phyloP scores from a whole-genome alignment of 2,888 invertebrate species.

The Carcina quercana region DNA sequence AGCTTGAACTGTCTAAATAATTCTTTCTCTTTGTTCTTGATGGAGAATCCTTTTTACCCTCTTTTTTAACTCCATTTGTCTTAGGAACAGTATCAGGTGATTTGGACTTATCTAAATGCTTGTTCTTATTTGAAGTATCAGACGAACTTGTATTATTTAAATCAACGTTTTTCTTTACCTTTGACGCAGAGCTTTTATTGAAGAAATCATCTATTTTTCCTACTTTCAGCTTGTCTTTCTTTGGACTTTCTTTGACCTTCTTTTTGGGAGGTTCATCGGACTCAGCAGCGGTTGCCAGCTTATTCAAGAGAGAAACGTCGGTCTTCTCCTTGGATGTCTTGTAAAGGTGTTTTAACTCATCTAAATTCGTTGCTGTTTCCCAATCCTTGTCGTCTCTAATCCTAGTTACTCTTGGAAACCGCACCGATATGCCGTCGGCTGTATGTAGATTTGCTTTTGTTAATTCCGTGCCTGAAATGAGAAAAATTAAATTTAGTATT shows the following conservation, averaged over 20 bases:
- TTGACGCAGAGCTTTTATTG: conserved; percentile 11
- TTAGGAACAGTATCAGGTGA: conserved; percentile 4
- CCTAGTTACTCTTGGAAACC: conserved; percentile 92
- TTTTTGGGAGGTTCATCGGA: conserved; percentile 33
- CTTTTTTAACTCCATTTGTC: too few relatives aligned
- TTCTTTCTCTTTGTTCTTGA: conserved; percentile 6
- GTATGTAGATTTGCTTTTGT: conserved; percentile 90
- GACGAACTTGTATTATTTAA: too few relatives aligned
- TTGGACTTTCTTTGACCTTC: conserved; percentile 38
- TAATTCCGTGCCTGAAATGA: conserved; percentile 78
- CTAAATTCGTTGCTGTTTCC: conserved; percentile 86
- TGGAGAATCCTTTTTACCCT: too few relatives aligned
- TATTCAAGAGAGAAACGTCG: conserved; percentile 72
- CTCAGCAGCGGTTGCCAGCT: conserved; percentile 46
- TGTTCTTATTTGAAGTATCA: too few relatives aligned
- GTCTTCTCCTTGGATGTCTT: conserved; percentile 79
- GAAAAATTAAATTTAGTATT: conserved; percentile 5
- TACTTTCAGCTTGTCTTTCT: conserved; percentile 19
- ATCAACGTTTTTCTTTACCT: conserved; percentile 4
- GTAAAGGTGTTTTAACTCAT: conserved; percentile 80
- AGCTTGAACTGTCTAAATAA: conserved; percentile 9
- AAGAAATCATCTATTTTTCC: conserved; percentile 17
- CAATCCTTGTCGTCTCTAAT: conserved; percentile 90
- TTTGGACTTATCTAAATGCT: conserved; percentile 4
- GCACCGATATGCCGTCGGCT: conserved; percentile 93